These are phyloP conservation scores for Caenorhabditis afra DNA, from an alignment of 2,888 invertebrate genomes.

Conservation along the genomic window DNA sequence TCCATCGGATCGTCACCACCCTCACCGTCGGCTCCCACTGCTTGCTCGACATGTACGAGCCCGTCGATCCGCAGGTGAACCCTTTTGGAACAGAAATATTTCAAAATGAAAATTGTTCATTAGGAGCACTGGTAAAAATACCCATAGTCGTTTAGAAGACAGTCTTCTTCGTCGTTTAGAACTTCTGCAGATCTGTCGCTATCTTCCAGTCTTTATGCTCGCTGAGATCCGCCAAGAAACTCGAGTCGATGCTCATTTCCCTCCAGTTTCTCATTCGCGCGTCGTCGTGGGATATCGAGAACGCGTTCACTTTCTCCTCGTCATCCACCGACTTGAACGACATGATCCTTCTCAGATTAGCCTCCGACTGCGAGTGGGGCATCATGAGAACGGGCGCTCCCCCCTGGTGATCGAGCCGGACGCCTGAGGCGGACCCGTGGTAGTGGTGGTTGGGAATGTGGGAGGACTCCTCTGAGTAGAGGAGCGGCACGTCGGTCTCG, in stretches of 20 bases:
- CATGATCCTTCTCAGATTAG: constrained; percentile 40
- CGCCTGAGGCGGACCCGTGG: constrained; percentile 51
- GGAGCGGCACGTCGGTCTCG: constrained; percentile 60
- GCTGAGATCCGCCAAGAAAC: constrained; percentile 42
- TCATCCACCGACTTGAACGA: constrained; percentile 49
- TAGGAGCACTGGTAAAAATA: constrained; percentile 81
- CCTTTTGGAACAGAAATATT: no score
- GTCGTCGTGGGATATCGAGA: constrained; percentile 56
- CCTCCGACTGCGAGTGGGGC: constrained; percentile 58
- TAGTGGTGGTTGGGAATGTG: constrained; percentile 54
- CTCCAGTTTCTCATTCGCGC: constrained; percentile 47
- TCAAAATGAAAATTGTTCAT: constrained; percentile 84
- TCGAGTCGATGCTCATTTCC: constrained; percentile 39
- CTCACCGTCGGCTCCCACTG: constrained; percentile 93
- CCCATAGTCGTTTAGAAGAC: constrained; percentile 23
- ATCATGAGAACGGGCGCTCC: constrained; percentile 55
- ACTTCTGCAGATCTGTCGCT: constrained; percentile 40
- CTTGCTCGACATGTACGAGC: constrained; percentile 88
- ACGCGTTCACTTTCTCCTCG: constrained; percentile 37
- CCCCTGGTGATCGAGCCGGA: constrained; percentile 22
- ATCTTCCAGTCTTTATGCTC: constrained; percentile 42
- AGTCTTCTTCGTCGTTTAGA: constrained; percentile 5
- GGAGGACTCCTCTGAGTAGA: constrained; percentile 65
- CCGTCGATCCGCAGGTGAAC: constrained; percentile 65
- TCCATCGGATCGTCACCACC: constrained; percentile 93